phyloP scores from a whole-genome alignment of 2,113 vertebrate genomes.

The Thymallus thymallus region DNA sequence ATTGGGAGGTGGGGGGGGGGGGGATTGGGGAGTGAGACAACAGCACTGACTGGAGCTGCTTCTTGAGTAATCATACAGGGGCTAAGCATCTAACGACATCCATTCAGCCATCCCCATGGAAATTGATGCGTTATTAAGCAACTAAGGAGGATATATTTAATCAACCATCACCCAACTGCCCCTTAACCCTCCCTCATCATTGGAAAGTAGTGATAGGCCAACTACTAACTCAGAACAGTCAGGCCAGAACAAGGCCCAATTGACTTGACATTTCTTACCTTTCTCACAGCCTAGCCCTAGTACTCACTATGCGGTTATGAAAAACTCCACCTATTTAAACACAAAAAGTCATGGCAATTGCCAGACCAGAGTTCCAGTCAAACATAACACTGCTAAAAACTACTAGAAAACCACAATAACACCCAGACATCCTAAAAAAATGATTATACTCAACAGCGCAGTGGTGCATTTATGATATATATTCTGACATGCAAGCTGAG shows the following conservation, averaged over 20 bases:
- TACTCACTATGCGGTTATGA: neutral
- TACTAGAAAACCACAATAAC: neutral
- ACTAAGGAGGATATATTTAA: neutral
- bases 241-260: no score
- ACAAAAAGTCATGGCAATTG: neutral
- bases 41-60: neutral
- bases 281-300: neutral
- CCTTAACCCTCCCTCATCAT: no score
- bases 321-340: neutral
- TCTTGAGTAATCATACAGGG: neutral
- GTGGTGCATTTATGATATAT: neutral
- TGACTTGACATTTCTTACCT: neutral
- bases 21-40: no score
- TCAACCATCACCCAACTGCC: neutral
- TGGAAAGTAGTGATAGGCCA: neutral
- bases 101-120: neutral
- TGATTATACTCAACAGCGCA: neutral
- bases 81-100: neutral
- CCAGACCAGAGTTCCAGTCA: neutral
- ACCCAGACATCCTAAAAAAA: neutral
- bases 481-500: neutral
- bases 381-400: constrained; percentile 1
- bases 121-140: neutral
- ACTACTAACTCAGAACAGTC: no score
- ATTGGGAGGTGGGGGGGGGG: neutral